A percentile compares a stretch with the other conserved stretches of the same genome.
Evolutionary conservation across 2,113 vertebrate species (phyloP).

Genomic region (Muntiacus reevesi): DNA sequence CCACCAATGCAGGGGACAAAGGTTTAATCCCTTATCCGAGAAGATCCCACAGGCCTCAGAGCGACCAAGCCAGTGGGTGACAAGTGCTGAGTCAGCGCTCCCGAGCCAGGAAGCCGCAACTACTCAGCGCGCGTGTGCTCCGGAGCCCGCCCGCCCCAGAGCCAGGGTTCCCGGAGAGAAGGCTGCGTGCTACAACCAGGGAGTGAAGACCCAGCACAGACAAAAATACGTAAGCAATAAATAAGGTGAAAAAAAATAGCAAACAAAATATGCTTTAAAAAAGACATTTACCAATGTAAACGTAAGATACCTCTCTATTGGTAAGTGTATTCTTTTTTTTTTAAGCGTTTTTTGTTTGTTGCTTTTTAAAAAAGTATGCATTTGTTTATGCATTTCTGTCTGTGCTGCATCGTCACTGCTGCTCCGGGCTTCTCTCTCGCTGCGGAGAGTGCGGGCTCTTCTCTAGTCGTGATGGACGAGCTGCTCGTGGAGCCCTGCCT

Average conservation of each 20-base stretch:
- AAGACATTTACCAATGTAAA: neutral
- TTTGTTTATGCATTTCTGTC: neutral
- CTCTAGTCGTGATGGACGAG: neutral
- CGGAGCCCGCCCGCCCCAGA: rapidly evolving
- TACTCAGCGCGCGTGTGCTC: rapidly evolving
- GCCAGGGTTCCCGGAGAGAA: neutral
- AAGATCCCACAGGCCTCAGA: neutral
- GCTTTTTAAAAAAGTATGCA: neutral
- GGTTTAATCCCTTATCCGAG: neutral
- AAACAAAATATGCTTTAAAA: neutral
- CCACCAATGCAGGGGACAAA: neutral
- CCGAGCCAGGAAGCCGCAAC: rapidly evolving
- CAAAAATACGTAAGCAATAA: neutral
- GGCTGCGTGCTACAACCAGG: rapidly evolving
- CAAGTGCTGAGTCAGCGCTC: neutral
- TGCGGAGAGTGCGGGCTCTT: neutral
- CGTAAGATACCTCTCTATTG: neutral
- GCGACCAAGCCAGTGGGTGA: neutral
- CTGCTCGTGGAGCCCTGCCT: neutral
- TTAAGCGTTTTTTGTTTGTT: neutral
- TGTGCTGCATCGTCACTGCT: neutral
- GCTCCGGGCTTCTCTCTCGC: neutral
- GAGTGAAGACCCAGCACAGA: neutral
- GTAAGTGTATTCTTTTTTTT: neutral
- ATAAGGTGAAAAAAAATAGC: neutral